A percentile compares a stretch with the other conserved stretches of the same genome.
phyloP scores from a whole-genome alignment of 1,140 invertebrate species.

The Eubasilissa regina region DNA sequence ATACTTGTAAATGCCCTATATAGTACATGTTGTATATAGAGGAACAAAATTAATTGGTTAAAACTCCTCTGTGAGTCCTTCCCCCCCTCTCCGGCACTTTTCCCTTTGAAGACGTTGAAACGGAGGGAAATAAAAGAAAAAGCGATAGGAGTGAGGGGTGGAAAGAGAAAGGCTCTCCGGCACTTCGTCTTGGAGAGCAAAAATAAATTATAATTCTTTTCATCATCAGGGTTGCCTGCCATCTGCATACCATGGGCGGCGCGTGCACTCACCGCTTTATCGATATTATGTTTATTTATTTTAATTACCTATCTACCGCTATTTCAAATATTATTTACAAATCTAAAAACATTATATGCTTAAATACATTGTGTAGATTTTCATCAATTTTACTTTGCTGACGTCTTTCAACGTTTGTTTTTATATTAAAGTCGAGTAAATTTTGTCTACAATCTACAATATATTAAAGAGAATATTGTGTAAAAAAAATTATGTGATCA shows the following conservation, averaged over 20 bases:
- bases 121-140: slow-evolving; percentile 61
- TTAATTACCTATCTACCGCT: neutral
- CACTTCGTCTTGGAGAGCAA: slow-evolving; percentile 61
- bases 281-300: slow-evolving; percentile 33
- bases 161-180: slow-evolving; percentile 58
- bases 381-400: too few species aligned
- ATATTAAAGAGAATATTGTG: too few species aligned
- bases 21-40: slow-evolving; percentile 62
- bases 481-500: too few species aligned
- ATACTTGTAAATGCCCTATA: slow-evolving; percentile 57
- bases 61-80: slow-evolving; percentile 72
- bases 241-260: slow-evolving; percentile 61
- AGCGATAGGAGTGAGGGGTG: slow-evolving; percentile 56
- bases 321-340: neutral
- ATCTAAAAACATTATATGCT: too few species aligned
- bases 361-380: too few species aligned
- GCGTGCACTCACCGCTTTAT: neutral
- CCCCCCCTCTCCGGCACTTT: slow-evolving; percentile 62
- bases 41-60: slow-evolving; percentile 76
- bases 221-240: slow-evolving; percentile 60
- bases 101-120: slow-evolving; percentile 61
- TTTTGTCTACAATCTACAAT: too few species aligned
- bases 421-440: too few species aligned
- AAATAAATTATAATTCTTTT: slow-evolving; percentile 62
- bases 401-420: too few species aligned